These are phyloP conservation scores for Gasterosteus aculeatus DNA, from an alignment of 2,113 vertebrate species.

Conservation along the genomic window DNA sequence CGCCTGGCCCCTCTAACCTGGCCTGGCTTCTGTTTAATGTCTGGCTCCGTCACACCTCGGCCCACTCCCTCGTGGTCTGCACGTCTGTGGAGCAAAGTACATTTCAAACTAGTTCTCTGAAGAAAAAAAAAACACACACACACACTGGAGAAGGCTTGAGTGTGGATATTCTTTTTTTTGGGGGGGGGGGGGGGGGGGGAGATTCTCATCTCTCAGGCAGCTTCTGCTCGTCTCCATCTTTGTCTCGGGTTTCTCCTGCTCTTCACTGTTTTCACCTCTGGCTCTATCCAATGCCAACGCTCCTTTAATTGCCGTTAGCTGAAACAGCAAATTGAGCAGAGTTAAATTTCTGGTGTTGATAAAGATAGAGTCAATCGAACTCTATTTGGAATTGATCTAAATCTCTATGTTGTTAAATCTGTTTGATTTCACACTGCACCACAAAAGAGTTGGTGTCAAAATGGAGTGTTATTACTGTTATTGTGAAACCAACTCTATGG, in stretches of 20 bases:
- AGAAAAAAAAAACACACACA: conserved; percentile 1
- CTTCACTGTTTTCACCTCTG: conserved; percentile 16
- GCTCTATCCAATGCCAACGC: background rate
- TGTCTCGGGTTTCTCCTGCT: conserved; percentile 31
- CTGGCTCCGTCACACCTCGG: conserved; percentile 76
- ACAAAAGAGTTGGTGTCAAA: no score
- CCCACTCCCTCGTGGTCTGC: conserved; percentile 73
- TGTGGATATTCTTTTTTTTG: conserved; percentile 26
- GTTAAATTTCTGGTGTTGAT: no score
- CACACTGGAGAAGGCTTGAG: conserved; percentile 42
- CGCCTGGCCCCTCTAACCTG: conserved; percentile 75
- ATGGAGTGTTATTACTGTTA: no score
- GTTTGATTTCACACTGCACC: no score
- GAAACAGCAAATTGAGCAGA: no score
- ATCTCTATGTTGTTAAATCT: no score
- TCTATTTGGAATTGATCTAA: no score
- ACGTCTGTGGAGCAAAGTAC: conserved; percentile 63
- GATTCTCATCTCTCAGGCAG: conserved; percentile 46
- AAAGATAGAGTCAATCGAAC: no score
- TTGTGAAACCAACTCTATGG: no score
- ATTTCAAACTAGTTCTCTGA: conserved; percentile 64
- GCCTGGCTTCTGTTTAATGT: conserved; percentile 75
- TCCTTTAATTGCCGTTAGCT: no score
- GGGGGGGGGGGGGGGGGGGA: background rate
- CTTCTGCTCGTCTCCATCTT: conserved; percentile 36